phyloP scores from a whole-genome alignment of 2,797 vertebrate genomes.

The Neosilurus hyrtlii region DNA sequence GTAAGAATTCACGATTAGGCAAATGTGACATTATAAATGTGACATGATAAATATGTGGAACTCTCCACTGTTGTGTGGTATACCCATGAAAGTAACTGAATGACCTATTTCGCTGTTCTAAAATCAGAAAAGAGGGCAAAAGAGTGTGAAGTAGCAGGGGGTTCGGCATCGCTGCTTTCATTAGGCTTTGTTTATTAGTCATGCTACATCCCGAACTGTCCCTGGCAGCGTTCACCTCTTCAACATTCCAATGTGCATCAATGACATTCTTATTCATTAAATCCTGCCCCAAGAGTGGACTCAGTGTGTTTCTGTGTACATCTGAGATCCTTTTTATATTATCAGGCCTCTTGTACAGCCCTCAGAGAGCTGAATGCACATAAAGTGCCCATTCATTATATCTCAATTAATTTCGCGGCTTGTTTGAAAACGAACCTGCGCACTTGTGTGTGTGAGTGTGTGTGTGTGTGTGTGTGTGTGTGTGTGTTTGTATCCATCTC shows the following conservation, averaged over 20 bases:
- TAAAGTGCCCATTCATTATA: conserved; percentile 59
- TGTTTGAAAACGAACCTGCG: conserved; percentile 52
- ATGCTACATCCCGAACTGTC: conserved; percentile 24
- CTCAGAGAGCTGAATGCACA: conserved; percentile 49
- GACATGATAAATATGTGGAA: too few relatives aligned
- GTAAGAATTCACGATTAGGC: conserved; percentile 2
- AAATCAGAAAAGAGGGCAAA: conserved; percentile 38
- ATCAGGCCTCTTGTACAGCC: conserved; percentile 45
- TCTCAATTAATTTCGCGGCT: conserved; percentile 57
- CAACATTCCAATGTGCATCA: conserved; percentile 56
- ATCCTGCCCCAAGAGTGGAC: conserved; percentile 49
- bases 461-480: background rate
- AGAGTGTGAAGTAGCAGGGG: background rate
- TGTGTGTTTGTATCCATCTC: conserved; percentile 43
- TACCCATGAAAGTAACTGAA: conserved; percentile 31
- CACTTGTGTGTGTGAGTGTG: conserved; percentile 24
- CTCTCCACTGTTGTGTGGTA: background rate
- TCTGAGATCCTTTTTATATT: conserved; percentile 29
- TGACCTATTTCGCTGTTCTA: conserved; percentile 29
- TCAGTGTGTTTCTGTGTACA: conserved; percentile 15
- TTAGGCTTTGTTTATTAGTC: conserved; percentile 40
- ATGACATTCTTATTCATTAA: conserved; percentile 63
- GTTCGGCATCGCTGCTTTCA: conserved; percentile 9
- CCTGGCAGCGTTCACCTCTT: conserved; percentile 43
- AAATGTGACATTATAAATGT: background rate